phyloP scores from a whole-genome alignment of 2,888 invertebrate genomes.

The Serripes groenlandicus region DNA sequence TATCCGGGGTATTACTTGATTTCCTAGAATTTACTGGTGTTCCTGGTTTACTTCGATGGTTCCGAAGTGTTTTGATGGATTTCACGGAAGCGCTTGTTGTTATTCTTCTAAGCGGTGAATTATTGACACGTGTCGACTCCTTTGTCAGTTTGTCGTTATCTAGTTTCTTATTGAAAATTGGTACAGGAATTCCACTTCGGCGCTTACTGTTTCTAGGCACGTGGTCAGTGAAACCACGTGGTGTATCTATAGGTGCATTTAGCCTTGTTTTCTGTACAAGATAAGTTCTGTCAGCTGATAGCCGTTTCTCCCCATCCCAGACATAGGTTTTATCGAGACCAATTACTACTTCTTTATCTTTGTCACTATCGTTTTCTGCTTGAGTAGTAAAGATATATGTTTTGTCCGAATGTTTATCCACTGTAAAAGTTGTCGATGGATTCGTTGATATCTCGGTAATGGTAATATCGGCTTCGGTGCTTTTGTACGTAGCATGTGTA shows the following conservation, averaged over 20 bases:
- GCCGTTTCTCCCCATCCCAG: not conserved
- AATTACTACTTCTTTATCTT: not conserved
- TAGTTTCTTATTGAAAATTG: not conserved
- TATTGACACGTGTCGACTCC: not conserved
- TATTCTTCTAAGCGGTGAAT: not conserved
- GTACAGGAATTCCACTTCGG: constrained; percentile 9
- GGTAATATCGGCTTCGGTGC: no score
- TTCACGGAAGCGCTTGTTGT: not conserved
- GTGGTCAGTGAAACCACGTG: not conserved
- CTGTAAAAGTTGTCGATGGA: no score
- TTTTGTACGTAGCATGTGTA: no score
- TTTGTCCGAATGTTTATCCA: not conserved
- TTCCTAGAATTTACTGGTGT: constrained; percentile 3
- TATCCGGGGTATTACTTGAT: not conserved
- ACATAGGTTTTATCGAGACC: constrained; percentile 4
- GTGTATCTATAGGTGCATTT: not conserved
- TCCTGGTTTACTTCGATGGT: not conserved
- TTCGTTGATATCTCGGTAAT: no score
- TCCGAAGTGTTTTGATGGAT: not conserved
- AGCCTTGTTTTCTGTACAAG: not conserved
- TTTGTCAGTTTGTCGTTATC: not conserved
- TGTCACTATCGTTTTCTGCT: not conserved
- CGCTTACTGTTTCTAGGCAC: not conserved
- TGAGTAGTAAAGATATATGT: not conserved
- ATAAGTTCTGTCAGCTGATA: constrained; percentile 5